Evolutionary conservation across 2,888 invertebrate species (phyloP), one percentile per base, ranked within the genome.

Genomic region (Macrophya annulata): DNA sequence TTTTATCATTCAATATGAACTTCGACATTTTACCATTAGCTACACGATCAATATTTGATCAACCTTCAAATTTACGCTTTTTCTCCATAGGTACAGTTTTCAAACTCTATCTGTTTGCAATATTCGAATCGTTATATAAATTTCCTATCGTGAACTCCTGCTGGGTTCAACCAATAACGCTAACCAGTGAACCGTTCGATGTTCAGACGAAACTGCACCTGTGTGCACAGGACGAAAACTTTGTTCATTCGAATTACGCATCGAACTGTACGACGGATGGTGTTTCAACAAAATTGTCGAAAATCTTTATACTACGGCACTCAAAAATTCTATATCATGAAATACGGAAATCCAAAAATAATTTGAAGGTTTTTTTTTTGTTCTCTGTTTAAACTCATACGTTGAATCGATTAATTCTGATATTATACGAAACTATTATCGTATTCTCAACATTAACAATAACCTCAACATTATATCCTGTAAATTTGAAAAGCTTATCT

Each of bases 151-250:
- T 77, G 59, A 81, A 62, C 40, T 59, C 62, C 21, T 31, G 8
- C 9, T 4, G 81, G 81, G 62, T 59, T 62, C 21, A 62, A 81
- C 62, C 81, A 59, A 81, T 81, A 81, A 81, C 43, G 81, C 62
- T 62, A 40, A 62, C 81, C 81, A 81, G 59, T 81, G 62, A 40
- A 81, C 81, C 81, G 81, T 81, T 62, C 62, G 59, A 81, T 81
- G 37, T 81, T 62, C 81, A 40, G 40, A 51, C 43, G 59, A 45
- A 81, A 81, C 62, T 81, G 62, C 81, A 81, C 62, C 81, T 81
- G 59, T 81, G 62, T 81, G 62, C 81, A 62, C 40, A 43, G 43
- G 59, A 81, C 59, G 59, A 21, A 62, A 81, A 81, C 81, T 81
- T 81, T 62, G 59, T n/a, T 59, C 81, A 40, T 81, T 81, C 59